Percentiles rank a stretch among this genome's conserved stretches.
Evolutionary conservation across 1,140 invertebrate genomes (phyloP).

Genomic region (Atta cephalotes): DNA sequence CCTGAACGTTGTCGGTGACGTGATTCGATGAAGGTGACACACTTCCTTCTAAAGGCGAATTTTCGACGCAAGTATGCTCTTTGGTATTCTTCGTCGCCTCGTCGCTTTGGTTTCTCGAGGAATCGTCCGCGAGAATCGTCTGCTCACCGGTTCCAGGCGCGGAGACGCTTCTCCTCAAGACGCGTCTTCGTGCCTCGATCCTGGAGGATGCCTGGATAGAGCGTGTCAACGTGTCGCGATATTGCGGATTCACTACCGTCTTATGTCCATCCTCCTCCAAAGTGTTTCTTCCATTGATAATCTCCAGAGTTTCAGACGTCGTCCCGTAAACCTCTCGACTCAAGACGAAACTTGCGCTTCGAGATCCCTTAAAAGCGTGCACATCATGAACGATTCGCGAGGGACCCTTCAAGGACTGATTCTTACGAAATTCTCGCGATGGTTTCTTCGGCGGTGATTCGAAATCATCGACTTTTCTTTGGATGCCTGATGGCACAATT

Average conservation of each 20-base stretch:
- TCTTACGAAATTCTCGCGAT: constrained; percentile 50
- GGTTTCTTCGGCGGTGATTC: constrained; percentile 20
- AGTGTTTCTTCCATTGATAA: constrained; percentile 1
- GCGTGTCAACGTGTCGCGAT: constrained; percentile 64
- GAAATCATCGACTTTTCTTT: neutral
- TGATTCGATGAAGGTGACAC: neutral
- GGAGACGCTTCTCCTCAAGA: constrained; percentile 60
- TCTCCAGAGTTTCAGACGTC: neutral
- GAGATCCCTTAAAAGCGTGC: constrained; percentile 8
- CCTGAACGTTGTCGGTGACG: constrained; percentile 46
- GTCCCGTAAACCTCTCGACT: neutral
- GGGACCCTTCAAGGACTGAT: constrained; percentile 52
- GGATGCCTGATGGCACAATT: constrained; percentile 24
- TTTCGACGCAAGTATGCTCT: neutral
- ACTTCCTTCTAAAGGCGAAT: neutral
- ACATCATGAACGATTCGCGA: constrained; percentile 35
- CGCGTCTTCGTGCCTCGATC: constrained; percentile 43
- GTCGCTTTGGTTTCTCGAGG: constrained; percentile 16
- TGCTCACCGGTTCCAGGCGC: constrained; percentile 61
- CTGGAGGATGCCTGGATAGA: constrained; percentile 38
- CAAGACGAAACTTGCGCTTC: constrained; percentile 27
- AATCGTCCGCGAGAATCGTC: neutral
- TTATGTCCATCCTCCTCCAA: constrained; percentile 56
- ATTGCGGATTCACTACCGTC: constrained; percentile 65
- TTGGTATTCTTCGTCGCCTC: constrained; percentile 48